Evolutionary conservation across 2,888 invertebrate genomes (phyloP).

Genomic region (Melangyna quadrimaculata): DNA sequence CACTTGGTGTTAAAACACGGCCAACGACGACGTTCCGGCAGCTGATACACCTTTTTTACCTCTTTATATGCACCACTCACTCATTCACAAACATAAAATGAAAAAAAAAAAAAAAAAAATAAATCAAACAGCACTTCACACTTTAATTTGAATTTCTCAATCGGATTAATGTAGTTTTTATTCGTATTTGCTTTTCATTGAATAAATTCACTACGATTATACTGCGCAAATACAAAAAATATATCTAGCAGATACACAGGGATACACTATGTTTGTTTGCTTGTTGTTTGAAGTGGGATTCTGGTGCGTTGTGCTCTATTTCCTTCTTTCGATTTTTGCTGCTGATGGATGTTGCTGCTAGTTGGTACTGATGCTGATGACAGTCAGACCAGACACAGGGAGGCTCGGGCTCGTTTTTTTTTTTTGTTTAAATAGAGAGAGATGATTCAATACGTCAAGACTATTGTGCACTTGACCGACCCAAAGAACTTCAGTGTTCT

Average conservation of each 20-base stretch:
- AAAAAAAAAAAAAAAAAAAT: slow-evolving; percentile 7
- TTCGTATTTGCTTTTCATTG: slow-evolving; percentile 50
- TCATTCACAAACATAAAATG: not conserved
- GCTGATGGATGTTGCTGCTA: not conserved
- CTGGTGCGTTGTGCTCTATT: slow-evolving; percentile 55
- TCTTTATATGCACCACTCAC: slow-evolving; percentile 1
- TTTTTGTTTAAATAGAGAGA: not conserved
- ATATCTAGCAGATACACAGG: slow-evolving; percentile 29
- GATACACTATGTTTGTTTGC: slow-evolving; percentile 18
- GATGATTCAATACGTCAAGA: slow-evolving; percentile 66
- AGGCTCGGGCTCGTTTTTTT: not conserved
- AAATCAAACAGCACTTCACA: slow-evolving; percentile 53
- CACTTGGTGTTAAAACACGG: slow-evolving; percentile 22
- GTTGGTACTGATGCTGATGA: not conserved
- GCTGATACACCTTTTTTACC: slow-evolving; percentile 57
- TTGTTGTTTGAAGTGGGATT: slow-evolving; percentile 37
- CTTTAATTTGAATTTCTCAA: slow-evolving; percentile 67
- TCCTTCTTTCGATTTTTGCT: not conserved
- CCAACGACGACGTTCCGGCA: slow-evolving; percentile 44
- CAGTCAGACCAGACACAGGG: slow-evolving; percentile 19
- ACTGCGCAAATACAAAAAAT: slow-evolving; percentile 19
- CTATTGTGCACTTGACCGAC: slow-evolving; percentile 68
- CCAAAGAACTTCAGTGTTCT: slow-evolving; percentile 44
- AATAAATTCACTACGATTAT: slow-evolving; percentile 49
- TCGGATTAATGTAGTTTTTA: slow-evolving; percentile 56